Evolutionary conservation across 2,888 invertebrate genomes (phyloP), one percentile per base, ranked within the genome.

Genomic region (Agonopterix heracliana): DNA sequence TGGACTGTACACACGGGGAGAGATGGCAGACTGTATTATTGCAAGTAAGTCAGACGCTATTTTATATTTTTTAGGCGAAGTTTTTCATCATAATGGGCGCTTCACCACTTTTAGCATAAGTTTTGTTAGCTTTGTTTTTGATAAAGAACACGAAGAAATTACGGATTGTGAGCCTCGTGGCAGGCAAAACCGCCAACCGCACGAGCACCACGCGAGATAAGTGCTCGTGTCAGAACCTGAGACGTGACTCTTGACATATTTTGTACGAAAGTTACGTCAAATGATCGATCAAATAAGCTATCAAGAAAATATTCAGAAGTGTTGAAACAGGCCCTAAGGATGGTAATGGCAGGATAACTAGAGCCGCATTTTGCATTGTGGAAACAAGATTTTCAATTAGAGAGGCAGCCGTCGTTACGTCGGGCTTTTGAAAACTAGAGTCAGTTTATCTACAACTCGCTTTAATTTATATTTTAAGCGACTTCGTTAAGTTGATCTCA

Each of bases 21-120:
- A 64, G 94, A 94, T 72, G 95, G 95, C 55, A 90, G 96, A 63
- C 91, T 95, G 54, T 96, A 96, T 83, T 97, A 95, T 90, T 96
- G 96, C 94, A 96, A 97, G 96, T 96, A 85, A 93, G 95, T 91
- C 13, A 11, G 12, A 41, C 12, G 26, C 5, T 3, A 38, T 12
- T 41, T 41, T 13, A 35, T 26, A 9, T 26, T 26, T 7, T 7
- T 26, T 26, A 26, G 26, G 7, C 5, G 5, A 26, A 26, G 26
- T 26, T 26, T 5, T 7, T 26, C 26, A 26, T 26, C 26, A 26
- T 26, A n/a, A n/a, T n/a, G n/a, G n/a, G n/a, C n/a, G n/a, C n/a
- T n/a, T n/a, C n/a, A n/a, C n/a, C n/a, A n/a, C n/a, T n/a, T n/a
- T n/a, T n/a, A n/a, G n/a, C n/a, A n/a, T 14, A 14, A 14, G 14